Conservation (phyloP, 2,888 invertebrate species). For the Drosophila sordidapex region DNA sequence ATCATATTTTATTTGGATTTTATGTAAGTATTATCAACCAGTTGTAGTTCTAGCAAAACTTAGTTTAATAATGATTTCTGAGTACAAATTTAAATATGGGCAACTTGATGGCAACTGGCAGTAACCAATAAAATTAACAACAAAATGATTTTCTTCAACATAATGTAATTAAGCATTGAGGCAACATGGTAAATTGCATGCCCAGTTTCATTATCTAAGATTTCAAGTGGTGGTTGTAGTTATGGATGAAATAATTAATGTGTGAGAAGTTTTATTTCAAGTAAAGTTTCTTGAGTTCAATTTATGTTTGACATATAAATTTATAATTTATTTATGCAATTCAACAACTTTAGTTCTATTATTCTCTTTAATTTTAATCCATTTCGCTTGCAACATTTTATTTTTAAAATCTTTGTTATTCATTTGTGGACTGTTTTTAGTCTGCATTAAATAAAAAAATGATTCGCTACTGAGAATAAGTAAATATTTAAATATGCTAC, state of each 20-base stretch:
- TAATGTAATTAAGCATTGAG: background rate
- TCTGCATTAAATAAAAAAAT: background rate
- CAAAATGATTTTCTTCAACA: background rate
- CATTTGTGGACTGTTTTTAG: background rate
- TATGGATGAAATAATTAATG: background rate
- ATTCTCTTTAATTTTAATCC: background rate
- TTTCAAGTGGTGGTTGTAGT: background rate
- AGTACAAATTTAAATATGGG: background rate
- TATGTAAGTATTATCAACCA: background rate
- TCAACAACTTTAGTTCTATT: too few relatives aligned
- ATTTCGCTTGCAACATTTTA: rapidly evolving
- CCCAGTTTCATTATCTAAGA: rapidly evolving
- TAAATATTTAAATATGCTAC: background rate
- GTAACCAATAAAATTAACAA: background rate
- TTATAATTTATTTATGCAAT: too few relatives aligned
- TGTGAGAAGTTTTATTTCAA: background rate
- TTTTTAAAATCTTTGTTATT: rapidly evolving
- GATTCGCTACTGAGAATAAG: background rate
- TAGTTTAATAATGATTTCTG: background rate
- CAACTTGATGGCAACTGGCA: background rate
- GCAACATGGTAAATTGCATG: background rate
- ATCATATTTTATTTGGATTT: background rate
- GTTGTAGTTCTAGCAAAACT: background rate
- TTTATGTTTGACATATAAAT: background rate
- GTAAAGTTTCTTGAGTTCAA: background rate